Conservation (phyloP, 2,797 vertebrate species). For the Pangasius sanitwongsei region DNA sequence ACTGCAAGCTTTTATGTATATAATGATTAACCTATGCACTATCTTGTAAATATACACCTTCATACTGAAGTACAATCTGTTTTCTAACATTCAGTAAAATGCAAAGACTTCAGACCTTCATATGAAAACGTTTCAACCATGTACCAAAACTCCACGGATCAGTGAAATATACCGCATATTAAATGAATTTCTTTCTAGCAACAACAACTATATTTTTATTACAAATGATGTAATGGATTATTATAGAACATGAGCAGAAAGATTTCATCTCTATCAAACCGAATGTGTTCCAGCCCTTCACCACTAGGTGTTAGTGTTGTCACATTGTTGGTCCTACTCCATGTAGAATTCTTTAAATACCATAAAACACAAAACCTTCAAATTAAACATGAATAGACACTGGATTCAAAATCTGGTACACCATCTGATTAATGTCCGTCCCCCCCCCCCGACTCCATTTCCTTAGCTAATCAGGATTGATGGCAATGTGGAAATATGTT, state of each 20-base stretch:
- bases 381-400: background rate
- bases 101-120: background rate
- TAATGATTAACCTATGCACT: background rate
- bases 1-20: background rate
- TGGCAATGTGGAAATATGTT: background rate
- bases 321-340: background rate
- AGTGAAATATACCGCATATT: background rate
- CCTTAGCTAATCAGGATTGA: background rate
- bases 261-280: background rate
- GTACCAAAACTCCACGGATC: background rate
- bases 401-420: background rate
- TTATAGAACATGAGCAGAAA: background rate
- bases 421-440: background rate
- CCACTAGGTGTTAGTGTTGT: slow-evolving; percentile 57
- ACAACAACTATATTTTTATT: background rate
- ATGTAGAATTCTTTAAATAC: background rate
- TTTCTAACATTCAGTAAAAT: background rate
- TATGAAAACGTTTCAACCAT: background rate
- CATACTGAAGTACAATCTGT: background rate
- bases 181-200: background rate
- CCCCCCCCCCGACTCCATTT: background rate
- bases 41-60: background rate
- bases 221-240: background rate
- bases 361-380: background rate
- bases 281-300: background rate